These are phyloP conservation scores for Aramus guarauna DNA, from an alignment of 2,113 vertebrate species.

Conservation along the genomic window DNA sequence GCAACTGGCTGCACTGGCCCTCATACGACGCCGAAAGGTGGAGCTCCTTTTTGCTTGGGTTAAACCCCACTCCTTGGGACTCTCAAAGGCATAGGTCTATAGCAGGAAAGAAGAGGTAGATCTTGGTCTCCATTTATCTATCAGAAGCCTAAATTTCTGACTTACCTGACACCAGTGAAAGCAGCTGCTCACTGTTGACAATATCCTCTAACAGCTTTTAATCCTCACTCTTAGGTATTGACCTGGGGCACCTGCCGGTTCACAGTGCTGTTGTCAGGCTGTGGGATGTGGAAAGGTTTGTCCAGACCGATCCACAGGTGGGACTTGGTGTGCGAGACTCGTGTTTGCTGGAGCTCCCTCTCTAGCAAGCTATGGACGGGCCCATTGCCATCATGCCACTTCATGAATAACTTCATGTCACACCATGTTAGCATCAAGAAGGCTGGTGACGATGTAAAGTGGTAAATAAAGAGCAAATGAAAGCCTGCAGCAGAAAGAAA, in stretches of 20 bases:
- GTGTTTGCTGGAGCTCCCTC: not conserved
- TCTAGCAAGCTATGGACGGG: fast-evolving
- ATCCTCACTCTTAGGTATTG: not conserved
- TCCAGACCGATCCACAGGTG: not conserved
- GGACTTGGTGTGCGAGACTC: fast-evolving
- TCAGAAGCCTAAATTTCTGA: not conserved
- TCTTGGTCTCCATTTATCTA: not conserved
- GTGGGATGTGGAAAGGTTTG: not conserved
- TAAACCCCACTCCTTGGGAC: not conserved
- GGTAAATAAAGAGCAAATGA: constrained; percentile 3
- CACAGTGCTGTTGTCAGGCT: not conserved
- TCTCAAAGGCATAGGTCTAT: not conserved
- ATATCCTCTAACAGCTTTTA: not conserved
- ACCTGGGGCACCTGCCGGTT: not conserved
- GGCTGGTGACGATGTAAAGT: not conserved
- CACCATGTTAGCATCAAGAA: not conserved
- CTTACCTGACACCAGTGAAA: not conserved
- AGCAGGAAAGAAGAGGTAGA: not conserved
- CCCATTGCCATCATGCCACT: not conserved
- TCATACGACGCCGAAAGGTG: fast-evolving
- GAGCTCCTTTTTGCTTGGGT: not conserved
- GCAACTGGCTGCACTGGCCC: not conserved
- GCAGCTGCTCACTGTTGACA: not conserved
- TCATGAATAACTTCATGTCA: not conserved
- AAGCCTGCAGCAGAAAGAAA: not conserved